Base-by-base conservation (phyloP, 2,888 invertebrate genomes). In the Agapostemon virescens region DNA sequence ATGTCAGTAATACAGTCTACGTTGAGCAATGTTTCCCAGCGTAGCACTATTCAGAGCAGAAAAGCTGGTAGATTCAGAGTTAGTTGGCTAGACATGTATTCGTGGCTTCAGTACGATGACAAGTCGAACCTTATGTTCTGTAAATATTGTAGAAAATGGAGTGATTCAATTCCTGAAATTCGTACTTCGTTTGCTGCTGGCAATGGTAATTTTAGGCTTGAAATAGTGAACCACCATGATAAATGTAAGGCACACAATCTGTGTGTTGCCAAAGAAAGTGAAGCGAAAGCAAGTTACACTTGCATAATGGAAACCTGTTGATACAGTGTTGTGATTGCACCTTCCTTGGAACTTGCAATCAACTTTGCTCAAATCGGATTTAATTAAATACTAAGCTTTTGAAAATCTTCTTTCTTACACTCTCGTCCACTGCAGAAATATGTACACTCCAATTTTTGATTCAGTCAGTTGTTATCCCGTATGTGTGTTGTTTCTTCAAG, bases 171-270 rank as follows among this genome's bases (percentile, higher is more conserved):
- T 85, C 95, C 96, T 20, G 95, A 96, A 81, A 95, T 95, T 88
- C 94, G 96, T 77, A 96, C 96, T n/a, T 96, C 96, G 0, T 96
- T 96, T 88, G 95, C 96, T n/a, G 95, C 95, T 88, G 96, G 96
- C 77, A 96, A 96, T 89, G 94, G 95, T 67, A 96, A 96, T 92
- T 96, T 96, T 93, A 94, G 96, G 72, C 93, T 96, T 81, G 96
- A 96, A 93, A 96, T 96, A 88, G 95, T 96, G 67, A 96, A 96
- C 91, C 96, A 96, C 92, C 96, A 96, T 90, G 95, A 96, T 91
- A 96, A 95, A 91, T 96, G 96, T 91, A 96, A 96, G 92, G 96
- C 96, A 45, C 96, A 96, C 91, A 94, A 95, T 86, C 92, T 96
- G 88, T 96, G 96, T 91, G 93, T 94, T 74, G 93, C 93, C 40